Evolutionary conservation across 2,113 vertebrate species (phyloP), one percentile per base, ranked within the genome.

Genomic region (Prietella phreatophila): DNA sequence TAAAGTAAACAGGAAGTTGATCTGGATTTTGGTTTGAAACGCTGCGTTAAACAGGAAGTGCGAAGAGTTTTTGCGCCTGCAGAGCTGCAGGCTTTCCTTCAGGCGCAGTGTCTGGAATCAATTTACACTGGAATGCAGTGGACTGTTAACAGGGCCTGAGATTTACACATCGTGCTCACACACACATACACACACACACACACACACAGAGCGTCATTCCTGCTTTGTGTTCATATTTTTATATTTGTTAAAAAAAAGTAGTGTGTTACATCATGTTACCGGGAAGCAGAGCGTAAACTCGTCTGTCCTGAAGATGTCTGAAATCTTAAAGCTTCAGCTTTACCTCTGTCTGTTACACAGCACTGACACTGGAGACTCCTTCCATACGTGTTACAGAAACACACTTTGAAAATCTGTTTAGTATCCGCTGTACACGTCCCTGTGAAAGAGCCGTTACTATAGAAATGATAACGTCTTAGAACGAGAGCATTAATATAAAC

Each of bases 121-220:
- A 95, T 95, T 95, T 95, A 89, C 73, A 88, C 89, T 92, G 94
- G 95, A 95, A 94, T 95, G 87, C 73, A 55, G 84, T 60, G 55
- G 71, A 67, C 80, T 67, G 55, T 88, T 85, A 82, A 87, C 83
- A 47, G 71, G 5, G 83, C 80, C 76, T 88, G 63, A 85, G 63
- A 81, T 80, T 89, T 80, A 79, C 8, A 76, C 73, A 76, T 39
- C 6, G 42, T 47, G 0, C 42, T 47, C 42, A 76, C 73, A 76
- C 73, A 76, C 22, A 47, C 17, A 71, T 9, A 50, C 47, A 50
- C 47, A 47, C 42, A 71, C 33, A 36, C 67, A 36, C 67, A 71
- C 67, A 71, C 67, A 75, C 36, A 42, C 33, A 42, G n/a, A n/a
- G n/a, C 11, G 5, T 20, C 19, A 30, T 67, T 14, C 65, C 65